phyloP scores from a whole-genome alignment of 1,140 invertebrate genomes.

The Meloidogyne exigua region DNA sequence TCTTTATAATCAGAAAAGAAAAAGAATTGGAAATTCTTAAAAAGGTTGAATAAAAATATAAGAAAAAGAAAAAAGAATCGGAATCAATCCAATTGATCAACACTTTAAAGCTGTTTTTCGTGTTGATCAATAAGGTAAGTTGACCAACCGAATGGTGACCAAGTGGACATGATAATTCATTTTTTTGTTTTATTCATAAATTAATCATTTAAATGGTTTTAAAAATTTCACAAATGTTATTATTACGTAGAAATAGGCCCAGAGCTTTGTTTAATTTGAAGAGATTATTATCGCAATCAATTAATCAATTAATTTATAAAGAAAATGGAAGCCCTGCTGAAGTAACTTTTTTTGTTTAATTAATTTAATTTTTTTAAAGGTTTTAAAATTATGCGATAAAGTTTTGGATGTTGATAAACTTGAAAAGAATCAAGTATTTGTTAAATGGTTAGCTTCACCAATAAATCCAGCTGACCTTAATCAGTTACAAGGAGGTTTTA shows the following conservation, averaged over 20 bases:
- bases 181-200: not conserved
- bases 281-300: constrained; percentile 4
- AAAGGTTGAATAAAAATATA: no score
- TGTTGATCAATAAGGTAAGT: no score
- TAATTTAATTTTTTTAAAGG: not conserved
- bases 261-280: not conserved
- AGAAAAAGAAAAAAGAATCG: no score
- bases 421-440: constrained; percentile 23
- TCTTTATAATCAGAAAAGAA: no score
- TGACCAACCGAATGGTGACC: no score
- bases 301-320: constrained; percentile 10
- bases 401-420: not conserved
- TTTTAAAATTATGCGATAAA: not conserved
- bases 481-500: constrained; percentile 77
- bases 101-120: no score
- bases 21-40: no score
- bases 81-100: no score
- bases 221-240: not conserved
- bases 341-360: not conserved
- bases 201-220: not conserved
- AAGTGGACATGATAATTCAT: not conserved
- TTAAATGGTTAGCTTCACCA: constrained; percentile 74
- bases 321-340: constrained; percentile 9
- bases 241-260: not conserved
- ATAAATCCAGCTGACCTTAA: constrained; percentile 99